Conservation (phyloP, 2,113 vertebrate genomes). For the Amblyornis subalaris region DNA sequence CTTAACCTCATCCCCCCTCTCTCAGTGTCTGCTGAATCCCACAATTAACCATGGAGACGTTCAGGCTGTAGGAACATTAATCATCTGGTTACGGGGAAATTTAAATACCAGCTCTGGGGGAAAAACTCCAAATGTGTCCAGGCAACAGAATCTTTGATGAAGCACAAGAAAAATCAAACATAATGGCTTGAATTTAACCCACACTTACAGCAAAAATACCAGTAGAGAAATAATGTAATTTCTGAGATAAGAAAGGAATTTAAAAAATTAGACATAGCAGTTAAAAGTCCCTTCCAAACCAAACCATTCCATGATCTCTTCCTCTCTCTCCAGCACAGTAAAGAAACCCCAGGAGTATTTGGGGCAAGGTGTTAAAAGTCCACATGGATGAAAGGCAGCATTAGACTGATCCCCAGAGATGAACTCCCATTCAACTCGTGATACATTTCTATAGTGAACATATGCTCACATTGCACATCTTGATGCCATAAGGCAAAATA, state of each 20-base stretch:
- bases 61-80: constrained; percentile 22
- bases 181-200: background rate
- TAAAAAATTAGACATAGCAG: background rate
- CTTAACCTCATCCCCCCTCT: background rate
- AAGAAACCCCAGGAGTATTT: background rate
- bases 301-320: background rate
- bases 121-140: constrained; percentile 1
- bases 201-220: constrained; percentile 14
- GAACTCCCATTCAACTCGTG: background rate
- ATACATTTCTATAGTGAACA: background rate
- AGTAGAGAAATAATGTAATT: background rate
- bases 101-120: constrained; percentile 28
- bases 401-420: background rate
- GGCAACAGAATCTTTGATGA: constrained; percentile 37
- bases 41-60: constrained; percentile 8
- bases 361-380: background rate
- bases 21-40: background rate
- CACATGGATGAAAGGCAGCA: background rate
- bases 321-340: background rate
- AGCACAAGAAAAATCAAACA: constrained; percentile 5
- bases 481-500: background rate
- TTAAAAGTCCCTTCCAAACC: background rate
- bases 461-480: background rate
- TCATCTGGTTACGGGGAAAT: background rate
- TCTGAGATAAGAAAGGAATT: background rate